Percentiles rank a stretch among this genome's conserved stretches.
Conservation (phyloP, 2,888 invertebrate genomes). For the Pharmacophagus antenor region DNA sequence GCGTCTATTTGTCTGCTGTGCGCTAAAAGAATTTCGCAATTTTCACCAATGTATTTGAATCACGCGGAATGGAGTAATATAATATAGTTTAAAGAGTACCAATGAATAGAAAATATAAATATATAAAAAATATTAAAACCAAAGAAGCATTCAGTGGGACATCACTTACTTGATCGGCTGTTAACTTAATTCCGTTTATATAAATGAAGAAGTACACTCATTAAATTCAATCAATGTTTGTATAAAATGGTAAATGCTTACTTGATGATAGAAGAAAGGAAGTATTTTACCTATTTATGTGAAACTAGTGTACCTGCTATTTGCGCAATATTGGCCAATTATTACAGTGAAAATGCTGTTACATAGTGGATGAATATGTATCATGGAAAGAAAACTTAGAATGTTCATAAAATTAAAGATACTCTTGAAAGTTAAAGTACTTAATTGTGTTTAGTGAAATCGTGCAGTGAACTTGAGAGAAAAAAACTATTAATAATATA, state of each 20-base stretch:
- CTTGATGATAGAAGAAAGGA: too few species aligned
- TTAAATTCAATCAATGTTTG: neutral
- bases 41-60: too few species aligned
- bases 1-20: neutral
- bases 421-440: neutral
- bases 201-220: neutral
- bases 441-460: too few species aligned
- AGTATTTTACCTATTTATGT: neutral
- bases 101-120: neutral
- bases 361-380: neutral
- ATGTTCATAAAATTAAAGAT: too few species aligned
- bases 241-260: slow-evolving; percentile 6
- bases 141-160: neutral
- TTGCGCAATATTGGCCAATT: slow-evolving; percentile 1
- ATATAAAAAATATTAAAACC: neutral
- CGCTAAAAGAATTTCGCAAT: neutral
- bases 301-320: neutral
- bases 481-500: neutral
- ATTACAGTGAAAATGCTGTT: slow-evolving; percentile 1
- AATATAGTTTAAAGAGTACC: neutral
- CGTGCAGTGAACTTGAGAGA: neutral
- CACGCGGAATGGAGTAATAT: neutral
- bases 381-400: too few species aligned
- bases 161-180: neutral
- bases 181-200: neutral